Percentiles rank a stretch among this genome's conserved stretches.
phyloP scores from a whole-genome alignment of 2,797 vertebrate genomes.

The Melopsittacus undulatus region DNA sequence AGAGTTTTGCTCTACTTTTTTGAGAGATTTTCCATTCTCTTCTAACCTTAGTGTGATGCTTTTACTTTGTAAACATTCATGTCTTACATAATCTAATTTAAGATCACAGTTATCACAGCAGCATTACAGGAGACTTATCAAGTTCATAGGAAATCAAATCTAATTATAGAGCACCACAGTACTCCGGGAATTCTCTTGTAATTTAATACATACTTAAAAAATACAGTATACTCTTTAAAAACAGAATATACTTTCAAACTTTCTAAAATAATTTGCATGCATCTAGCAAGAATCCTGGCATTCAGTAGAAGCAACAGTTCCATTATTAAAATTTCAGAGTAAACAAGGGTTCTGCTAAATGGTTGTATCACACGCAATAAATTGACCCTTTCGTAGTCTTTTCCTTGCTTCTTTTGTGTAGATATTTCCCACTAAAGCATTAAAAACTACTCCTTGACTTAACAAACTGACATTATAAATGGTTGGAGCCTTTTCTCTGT shows the following conservation, averaged over 20 bases:
- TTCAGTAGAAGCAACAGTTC: neutral
- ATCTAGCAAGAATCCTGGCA: neutral
- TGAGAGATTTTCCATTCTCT: neutral
- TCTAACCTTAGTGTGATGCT: neutral
- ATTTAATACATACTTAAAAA: neutral
- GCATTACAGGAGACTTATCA: neutral
- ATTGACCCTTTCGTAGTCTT: neutral
- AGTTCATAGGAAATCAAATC: neutral
- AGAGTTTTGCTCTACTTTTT: neutral
- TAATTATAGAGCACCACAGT: neutral
- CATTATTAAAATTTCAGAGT: neutral
- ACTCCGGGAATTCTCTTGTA: neutral
- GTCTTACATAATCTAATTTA: neutral
- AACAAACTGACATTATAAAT: neutral
- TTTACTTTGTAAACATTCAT: neutral
- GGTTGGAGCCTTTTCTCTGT: neutral
- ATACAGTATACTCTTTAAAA: neutral
- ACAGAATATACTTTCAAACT: neutral
- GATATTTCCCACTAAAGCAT: neutral
- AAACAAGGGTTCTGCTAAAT: constrained; percentile 3
- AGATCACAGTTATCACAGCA: neutral
- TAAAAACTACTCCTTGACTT: neutral
- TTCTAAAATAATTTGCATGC: neutral
- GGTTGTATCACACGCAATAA: neutral
- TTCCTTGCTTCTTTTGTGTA: neutral